Evolutionary conservation across 2,797 vertebrate genomes (phyloP), one percentile per base, ranked within the genome.

Genomic region (Periparus ater): DNA sequence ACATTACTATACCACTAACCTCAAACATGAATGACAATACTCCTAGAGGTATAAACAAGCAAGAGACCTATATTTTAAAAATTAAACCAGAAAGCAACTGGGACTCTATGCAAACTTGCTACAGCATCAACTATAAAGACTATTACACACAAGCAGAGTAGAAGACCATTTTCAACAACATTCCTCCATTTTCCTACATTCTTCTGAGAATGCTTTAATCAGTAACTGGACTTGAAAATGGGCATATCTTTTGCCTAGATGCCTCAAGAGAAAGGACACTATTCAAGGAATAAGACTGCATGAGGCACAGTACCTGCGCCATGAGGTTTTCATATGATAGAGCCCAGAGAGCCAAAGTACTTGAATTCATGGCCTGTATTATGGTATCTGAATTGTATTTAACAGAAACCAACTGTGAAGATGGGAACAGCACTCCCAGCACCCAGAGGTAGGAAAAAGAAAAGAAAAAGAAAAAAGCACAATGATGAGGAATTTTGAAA

Each of bases 391-490:
- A 81, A 74, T 6, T 38, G 10, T 34, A 57, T 55, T 89, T 84
- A 67, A 86, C 51, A 81, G 48, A 77, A 89, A 78, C 7, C 34
- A 78, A 3, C 7, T 14, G 15, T 68, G 58, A 80, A 67, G 47
- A 84, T 34, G 32, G 29, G 60, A 81, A 63, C 8, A 30, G 44
- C 23, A 29, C 17, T 82, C 93, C 50, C 26, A 89, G 44, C 17
- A 78, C 36, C 8, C 18, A 42, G 17, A 34, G 6, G 4, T 42
- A 13, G 18, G 1, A 2, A 6, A 5, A 13, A 3, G 17, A 3
- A 23, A 16, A 5, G 11, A 8, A 4, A 32, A 6, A 10, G 4
- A 3, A 15, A 44, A 45, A 61, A 11, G 0, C 2, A 47, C 7
- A 74, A 23, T 0, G 1, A 48, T 22, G 22, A 74, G 11, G 14